Evolutionary conservation across 2,888 invertebrate species (phyloP), one percentile per base, ranked within the genome.

Genomic region (Selenia dentaria): DNA sequence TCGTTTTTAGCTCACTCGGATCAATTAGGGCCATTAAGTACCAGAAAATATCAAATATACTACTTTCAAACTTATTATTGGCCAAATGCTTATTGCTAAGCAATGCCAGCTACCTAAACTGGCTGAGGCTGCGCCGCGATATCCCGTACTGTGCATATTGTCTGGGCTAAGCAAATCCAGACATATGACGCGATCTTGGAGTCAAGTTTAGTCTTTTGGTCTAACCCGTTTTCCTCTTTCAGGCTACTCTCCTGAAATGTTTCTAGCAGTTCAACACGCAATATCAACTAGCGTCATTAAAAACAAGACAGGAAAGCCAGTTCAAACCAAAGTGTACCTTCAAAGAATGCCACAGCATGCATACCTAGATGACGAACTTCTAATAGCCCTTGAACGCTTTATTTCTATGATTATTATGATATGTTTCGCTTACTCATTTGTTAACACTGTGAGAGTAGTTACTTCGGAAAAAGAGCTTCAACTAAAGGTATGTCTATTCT

Each of bases 391-490:
- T 32, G 93, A 94, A 67, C 83, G 91, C 36, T 93, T 95, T 65
- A 92, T 97, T 54, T 95, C 97, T 0, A 90, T 97, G 67, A 94
- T 97, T 33, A 92, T 97, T 20, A 92, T 97, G 89, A 84, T 97
- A 29, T 95, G 96, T 71, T 97, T 96, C 70, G 94, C 96, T 3
- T 96, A 96, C 72, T 94, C 95, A 0, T 95, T 95, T 58, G 94
- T 96, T 10, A 96, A 95, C 67, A 96, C 95, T 13, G 94, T 95
- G 3, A 94, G 95, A 79, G 93, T 92, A 29, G 92, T 96, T 12
- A 94, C 95, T 0, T 92, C 93, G 16, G 96, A 96, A 71, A 96
- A 96, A 70, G 96, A 96, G 70, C 91, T 93, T 58, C 93, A 94
- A 67, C 79, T 96, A 13, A 96, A 95, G 92, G 95, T 94, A 32